These are phyloP conservation scores for Halictus rubicundus DNA, from an alignment of 1,140 invertebrate species.

Conservation along the genomic window DNA sequence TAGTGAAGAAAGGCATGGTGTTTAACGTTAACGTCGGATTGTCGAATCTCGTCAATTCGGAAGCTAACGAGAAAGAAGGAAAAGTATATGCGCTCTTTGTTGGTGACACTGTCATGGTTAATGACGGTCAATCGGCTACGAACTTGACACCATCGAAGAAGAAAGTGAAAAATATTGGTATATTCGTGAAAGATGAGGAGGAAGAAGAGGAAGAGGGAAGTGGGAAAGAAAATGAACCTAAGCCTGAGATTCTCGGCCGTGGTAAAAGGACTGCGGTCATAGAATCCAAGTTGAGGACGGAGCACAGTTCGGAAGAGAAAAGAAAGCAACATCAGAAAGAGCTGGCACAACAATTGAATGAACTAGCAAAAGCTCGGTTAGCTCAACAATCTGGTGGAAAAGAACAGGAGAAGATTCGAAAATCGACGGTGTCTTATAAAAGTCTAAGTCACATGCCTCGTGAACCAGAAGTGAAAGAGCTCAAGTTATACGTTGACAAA, in stretches of 20 bases:
- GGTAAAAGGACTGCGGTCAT: slow-evolving; percentile 96
- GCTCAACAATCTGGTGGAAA: slow-evolving; percentile 92
- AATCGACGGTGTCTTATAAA: slow-evolving; percentile 98
- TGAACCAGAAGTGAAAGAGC: slow-evolving; percentile 94
- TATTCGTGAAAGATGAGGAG: slow-evolving; percentile 97
- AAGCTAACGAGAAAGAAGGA: slow-evolving; percentile 90
- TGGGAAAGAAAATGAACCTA: slow-evolving; percentile 86
- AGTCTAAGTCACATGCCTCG: slow-evolving; percentile 94
- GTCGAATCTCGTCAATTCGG: slow-evolving; percentile 91
- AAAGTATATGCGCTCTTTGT: slow-evolving; percentile 97
- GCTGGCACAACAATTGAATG: slow-evolving; percentile 93
- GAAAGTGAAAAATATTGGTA: slow-evolving; percentile 97
- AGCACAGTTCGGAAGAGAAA: slow-evolving; percentile 98
- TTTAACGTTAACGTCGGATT: slow-evolving; percentile 98
- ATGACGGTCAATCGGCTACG: slow-evolving; percentile 91
- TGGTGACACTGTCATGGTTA: slow-evolving; percentile 97
- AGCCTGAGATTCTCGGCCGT: slow-evolving; percentile 84
- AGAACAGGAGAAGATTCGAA: slow-evolving; percentile 94
- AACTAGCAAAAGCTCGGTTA: slow-evolving; percentile 94
- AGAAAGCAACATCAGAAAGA: slow-evolving; percentile 98
- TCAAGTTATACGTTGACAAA: slow-evolving; percentile 97
- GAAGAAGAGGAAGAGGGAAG: slow-evolving; percentile 90
- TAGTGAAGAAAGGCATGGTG: slow-evolving; percentile 97
- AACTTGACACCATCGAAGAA: slow-evolving; percentile 95
- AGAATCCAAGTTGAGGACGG: slow-evolving; percentile 96